These are phyloP conservation scores for Esox niger DNA, from an alignment of 2,113 vertebrate genomes.

Conservation along the genomic window DNA sequence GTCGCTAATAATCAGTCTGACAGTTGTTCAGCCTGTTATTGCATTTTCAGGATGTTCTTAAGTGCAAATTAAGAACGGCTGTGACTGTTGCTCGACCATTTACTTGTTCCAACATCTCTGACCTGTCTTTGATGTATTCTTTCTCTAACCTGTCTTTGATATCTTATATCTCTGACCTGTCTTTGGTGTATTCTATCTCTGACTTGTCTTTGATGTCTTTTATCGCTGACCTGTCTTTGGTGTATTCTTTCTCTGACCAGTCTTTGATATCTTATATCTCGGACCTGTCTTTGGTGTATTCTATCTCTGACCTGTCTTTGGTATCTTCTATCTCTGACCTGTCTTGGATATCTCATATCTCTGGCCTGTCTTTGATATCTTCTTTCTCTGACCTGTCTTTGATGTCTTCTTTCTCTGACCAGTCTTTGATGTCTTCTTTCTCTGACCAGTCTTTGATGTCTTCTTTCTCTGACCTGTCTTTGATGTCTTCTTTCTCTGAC, in stretches of 20 bases:
- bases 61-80: no score
- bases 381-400: not conserved
- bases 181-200: no score
- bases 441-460: not conserved
- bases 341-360: not conserved
- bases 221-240: not conserved
- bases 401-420: no score
- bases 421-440: no score
- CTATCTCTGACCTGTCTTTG: not conserved
- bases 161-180: not conserved
- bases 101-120: not conserved
- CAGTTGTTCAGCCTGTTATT: not conserved
- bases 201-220: not conserved
- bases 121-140: slow-evolving; percentile 13
- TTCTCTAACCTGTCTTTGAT: slow-evolving; percentile 24
- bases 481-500: no score
- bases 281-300: not conserved
- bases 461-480: not conserved
- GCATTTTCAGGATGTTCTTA: no score
- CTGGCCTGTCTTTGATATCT: slow-evolving; percentile 25
- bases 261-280: no score
- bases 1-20: not conserved
- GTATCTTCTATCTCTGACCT: not conserved
- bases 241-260: not conserved
- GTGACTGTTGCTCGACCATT: not conserved